phyloP scores from a whole-genome alignment of 2,113 vertebrate species.

The Mus spicilegus region DNA sequence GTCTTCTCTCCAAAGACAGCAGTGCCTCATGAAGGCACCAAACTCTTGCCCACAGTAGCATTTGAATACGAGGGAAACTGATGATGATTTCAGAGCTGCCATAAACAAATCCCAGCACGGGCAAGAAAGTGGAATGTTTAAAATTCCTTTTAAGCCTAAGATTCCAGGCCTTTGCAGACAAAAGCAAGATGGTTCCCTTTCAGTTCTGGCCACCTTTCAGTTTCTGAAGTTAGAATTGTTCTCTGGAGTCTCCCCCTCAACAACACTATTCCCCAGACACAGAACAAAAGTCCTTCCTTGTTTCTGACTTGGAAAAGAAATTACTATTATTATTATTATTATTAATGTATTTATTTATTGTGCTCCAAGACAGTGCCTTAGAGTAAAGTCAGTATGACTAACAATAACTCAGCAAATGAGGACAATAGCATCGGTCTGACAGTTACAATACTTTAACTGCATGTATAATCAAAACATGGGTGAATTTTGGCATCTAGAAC shows the following conservation, averaged over 20 bases:
- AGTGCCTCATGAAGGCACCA: no score
- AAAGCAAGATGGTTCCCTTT: background rate
- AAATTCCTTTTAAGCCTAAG: background rate
- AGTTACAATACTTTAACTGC: background rate
- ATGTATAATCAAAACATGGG: background rate
- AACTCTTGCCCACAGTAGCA: background rate
- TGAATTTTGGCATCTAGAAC: constrained; percentile 4
- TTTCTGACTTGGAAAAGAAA: constrained; percentile 59
- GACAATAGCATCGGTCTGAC: background rate
- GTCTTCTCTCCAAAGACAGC: background rate
- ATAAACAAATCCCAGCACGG: background rate
- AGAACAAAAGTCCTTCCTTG: background rate
- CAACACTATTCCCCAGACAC: background rate
- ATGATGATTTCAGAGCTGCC: background rate
- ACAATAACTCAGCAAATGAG: background rate
- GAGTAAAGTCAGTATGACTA: constrained; percentile 39
- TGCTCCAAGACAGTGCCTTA: background rate
- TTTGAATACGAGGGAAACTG: background rate
- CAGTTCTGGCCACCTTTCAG: background rate
- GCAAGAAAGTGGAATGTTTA: background rate
- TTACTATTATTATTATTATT: background rate
- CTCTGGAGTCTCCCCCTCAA: background rate
- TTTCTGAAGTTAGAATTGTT: constrained; percentile 8
- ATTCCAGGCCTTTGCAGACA: background rate
- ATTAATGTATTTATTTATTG: background rate